These are phyloP conservation scores for Elysia chlorotica DNA, from an alignment of 1,140 invertebrate species.

Conservation along the genomic window DNA sequence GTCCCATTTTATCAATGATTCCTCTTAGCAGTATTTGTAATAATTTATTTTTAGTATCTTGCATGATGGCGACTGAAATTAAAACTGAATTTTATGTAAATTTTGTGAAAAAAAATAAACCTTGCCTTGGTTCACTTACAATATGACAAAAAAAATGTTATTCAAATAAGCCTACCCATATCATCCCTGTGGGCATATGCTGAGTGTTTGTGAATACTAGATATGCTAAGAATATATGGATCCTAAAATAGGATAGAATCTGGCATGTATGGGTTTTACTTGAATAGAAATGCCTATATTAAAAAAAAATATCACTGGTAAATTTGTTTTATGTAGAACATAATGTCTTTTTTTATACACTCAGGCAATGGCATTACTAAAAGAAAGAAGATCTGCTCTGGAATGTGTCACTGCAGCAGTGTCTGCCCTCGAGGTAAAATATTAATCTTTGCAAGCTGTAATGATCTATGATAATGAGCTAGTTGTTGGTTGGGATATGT, in stretches of 20 bases:
- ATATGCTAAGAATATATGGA: not conserved
- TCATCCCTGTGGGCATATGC: not conserved
- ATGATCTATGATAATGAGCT: too few species aligned
- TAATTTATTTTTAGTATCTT: too few species aligned
- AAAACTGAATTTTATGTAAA: too few species aligned
- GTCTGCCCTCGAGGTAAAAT: conserved; percentile 74
- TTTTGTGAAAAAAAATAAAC: too few species aligned
- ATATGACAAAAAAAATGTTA: too few species aligned
- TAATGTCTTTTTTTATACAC: not conserved
- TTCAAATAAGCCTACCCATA: too few species aligned
- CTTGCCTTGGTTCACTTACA: too few species aligned
- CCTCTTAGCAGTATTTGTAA: too few species aligned
- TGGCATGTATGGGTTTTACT: not conserved
- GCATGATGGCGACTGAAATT: too few species aligned
- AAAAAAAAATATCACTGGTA: not conserved
- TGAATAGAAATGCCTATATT: not conserved
- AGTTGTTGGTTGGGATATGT: not conserved
- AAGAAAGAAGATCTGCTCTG: conserved; percentile 71
- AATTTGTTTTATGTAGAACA: not conserved
- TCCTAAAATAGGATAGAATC: not conserved
- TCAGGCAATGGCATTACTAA: conserved; percentile 71
- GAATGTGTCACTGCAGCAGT: conserved; percentile 82
- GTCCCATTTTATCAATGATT: too few species aligned
- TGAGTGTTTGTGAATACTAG: not conserved
- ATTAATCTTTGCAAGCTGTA: too few species aligned